These are phyloP conservation scores for Tetrao urogallus DNA, from an alignment of 2,113 vertebrate species.

Conservation along the genomic window DNA sequence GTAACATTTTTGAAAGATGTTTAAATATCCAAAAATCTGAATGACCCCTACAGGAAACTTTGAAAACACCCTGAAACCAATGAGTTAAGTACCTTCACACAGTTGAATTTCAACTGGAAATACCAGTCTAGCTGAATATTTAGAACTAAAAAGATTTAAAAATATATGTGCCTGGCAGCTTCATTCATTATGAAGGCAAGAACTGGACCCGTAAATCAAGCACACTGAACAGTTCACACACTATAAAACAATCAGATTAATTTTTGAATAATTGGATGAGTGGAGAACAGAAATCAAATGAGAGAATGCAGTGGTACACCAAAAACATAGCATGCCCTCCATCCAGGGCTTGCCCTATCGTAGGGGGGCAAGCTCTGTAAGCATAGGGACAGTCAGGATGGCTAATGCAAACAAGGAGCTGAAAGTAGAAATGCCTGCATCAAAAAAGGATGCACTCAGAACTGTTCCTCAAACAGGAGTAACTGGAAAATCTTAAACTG, in stretches of 20 bases:
- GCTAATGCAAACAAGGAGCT: not conserved
- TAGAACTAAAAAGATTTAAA: not conserved
- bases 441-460: not conserved
- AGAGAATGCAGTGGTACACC: not conserved
- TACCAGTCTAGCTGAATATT: not conserved
- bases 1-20: not conserved
- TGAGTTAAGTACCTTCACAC: not conserved
- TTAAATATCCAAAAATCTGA: not conserved
- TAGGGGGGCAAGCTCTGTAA: not conserved
- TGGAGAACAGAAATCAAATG: not conserved
- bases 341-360: not conserved
- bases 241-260: not conserved
- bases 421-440: not conserved
- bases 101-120: not conserved
- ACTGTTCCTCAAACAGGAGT: not conserved
- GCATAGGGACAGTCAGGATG: not conserved
- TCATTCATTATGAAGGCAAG: not conserved
- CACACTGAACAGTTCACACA: not conserved
- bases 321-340: too few species aligned
- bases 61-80: not conserved
- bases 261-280: not conserved
- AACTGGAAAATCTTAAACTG: not conserved
- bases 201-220: not conserved
- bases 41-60: not conserved
- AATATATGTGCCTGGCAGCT: not conserved